A percentile compares a stretch with the other conserved stretches of the same genome.
These are phyloP conservation scores for Drosophila sp. DNA, from an alignment of 1,140 invertebrate species.

Conservation along the genomic window DNA sequence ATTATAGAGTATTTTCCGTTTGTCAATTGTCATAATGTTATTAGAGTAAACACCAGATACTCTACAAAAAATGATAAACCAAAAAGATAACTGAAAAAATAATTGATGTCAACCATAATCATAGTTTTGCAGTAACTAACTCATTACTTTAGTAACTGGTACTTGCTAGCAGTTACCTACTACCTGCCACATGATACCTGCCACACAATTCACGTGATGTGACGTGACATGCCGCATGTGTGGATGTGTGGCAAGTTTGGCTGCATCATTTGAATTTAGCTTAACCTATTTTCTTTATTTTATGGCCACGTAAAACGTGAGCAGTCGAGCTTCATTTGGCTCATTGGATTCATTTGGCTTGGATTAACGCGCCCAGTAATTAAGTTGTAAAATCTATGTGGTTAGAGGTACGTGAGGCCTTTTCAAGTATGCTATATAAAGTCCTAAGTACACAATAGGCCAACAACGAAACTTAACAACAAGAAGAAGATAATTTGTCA, in stretches of 20 bases:
- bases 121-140: not conserved
- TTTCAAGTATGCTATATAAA: slow-evolving; percentile 54
- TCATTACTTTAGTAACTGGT: slow-evolving; percentile 16
- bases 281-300: slow-evolving; percentile 49
- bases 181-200: not conserved
- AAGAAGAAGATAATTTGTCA: slow-evolving; percentile 21
- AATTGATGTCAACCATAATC: slow-evolving; percentile 12
- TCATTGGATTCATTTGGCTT: slow-evolving; percentile 36
- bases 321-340: slow-evolving; percentile 57
- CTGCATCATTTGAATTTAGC: slow-evolving; percentile 48
- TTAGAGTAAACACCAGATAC: not conserved
- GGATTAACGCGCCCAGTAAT: slow-evolving; percentile 67
- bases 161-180: not conserved
- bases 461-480: not conserved
- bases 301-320: slow-evolving; percentile 47
- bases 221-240: slow-evolving; percentile 15
- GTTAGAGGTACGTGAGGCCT: slow-evolving; percentile 38
- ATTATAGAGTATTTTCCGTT: not conserved
- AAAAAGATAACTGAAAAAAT: not conserved
- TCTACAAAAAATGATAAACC: not conserved
- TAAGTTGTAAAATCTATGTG: slow-evolving; percentile 74
- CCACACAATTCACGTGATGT: slow-evolving; percentile 16
- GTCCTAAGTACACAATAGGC: slow-evolving; percentile 70
- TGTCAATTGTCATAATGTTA: not conserved
- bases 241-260: slow-evolving; percentile 28